These are phyloP conservation scores for Chloromyia formosa DNA, from an alignment of 2,888 invertebrate genomes.

Conservation along the genomic window DNA sequence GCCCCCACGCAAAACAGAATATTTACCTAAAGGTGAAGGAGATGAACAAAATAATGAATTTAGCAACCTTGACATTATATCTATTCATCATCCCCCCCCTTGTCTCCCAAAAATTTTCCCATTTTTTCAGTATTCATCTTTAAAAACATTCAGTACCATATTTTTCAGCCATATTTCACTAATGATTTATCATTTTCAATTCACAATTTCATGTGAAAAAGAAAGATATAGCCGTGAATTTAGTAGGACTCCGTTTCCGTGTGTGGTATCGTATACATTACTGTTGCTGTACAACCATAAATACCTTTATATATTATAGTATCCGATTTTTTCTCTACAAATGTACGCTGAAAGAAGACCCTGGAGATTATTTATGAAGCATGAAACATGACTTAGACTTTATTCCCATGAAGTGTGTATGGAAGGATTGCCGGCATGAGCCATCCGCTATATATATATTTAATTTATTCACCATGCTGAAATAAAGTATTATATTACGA, in stretches of 20 bases:
- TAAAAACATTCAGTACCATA: conserved; percentile 16
- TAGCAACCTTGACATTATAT: conserved; percentile 11
- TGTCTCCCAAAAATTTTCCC: neutral
- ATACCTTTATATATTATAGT: too few species aligned
- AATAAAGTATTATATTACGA: conserved; percentile 12
- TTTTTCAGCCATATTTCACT: conserved; percentile 41
- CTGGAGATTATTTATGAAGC: conserved; percentile 32
- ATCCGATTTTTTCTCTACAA: too few species aligned
- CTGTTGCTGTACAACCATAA: too few species aligned
- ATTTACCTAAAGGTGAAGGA: neutral
- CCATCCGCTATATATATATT: conserved; percentile 13
- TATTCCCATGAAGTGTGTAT: conserved; percentile 3
- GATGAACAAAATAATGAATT: conserved; percentile 1
- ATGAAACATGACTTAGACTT: conserved; percentile 35
- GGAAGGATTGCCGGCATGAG: conserved; percentile 16
- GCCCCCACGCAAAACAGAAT: too few species aligned
- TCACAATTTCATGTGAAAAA: conserved; percentile 46
- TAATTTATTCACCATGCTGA: conserved; percentile 20
- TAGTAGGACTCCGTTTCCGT: neutral
- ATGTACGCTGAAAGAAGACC: conserved; percentile 2
- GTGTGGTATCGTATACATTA: neutral
- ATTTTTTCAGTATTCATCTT: conserved; percentile 14
- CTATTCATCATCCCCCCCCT: conserved; percentile 3
- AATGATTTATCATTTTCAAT: conserved; percentile 48
- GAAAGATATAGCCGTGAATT: conserved; percentile 20